A percentile compares a stretch with the other conserved stretches of the same genome.
Conservation (phyloP, 2,797 vertebrate genomes). For the Malacoraja senta region DNA sequence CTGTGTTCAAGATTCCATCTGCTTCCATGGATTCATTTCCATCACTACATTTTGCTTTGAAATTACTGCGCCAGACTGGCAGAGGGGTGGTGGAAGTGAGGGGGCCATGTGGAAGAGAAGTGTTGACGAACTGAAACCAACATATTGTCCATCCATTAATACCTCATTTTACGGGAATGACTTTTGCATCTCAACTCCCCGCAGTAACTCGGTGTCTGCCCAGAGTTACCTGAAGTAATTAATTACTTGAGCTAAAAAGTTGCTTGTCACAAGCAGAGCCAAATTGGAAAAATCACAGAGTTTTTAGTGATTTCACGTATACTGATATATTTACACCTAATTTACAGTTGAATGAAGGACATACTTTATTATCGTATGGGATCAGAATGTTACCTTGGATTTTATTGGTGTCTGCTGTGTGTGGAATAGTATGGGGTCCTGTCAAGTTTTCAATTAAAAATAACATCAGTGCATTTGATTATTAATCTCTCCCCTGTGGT, state of each 20-base stretch:
- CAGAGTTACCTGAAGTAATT: neutral
- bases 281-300: neutral
- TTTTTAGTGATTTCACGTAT: neutral
- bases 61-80: neutral
- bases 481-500: neutral
- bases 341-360: neutral
- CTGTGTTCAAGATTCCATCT: neutral
- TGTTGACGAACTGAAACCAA: neutral
- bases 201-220: neutral
- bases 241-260: neutral
- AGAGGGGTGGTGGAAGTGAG: neutral
- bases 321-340: neutral
- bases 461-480: neutral
- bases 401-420: neutral
- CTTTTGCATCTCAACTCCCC: neutral
- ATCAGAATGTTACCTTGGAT: neutral
- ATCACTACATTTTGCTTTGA: neutral
- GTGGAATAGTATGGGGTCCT: neutral
- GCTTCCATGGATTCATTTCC: too few species aligned
- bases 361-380: neutral
- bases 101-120: neutral
- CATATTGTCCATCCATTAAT: neutral
- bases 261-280: neutral
- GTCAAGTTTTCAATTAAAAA: neutral
- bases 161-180: too few species aligned